Percentiles rank a stretch among this genome's conserved stretches.
phyloP scores from a whole-genome alignment of 2,888 invertebrate species.

The Stegana nigrithorax region DNA sequence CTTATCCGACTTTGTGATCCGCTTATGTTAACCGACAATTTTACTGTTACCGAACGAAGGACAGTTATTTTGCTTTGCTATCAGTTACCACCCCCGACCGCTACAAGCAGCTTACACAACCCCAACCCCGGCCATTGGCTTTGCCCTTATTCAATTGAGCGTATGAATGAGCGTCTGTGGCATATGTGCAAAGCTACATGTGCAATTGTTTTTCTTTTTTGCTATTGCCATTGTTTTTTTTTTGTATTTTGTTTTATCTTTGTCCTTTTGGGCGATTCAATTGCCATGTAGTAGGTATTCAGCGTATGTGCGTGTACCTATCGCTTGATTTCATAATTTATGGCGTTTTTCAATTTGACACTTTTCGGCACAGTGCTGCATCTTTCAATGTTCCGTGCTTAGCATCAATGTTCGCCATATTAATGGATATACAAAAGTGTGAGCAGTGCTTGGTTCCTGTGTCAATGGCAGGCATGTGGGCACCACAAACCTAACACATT shows the following conservation, averaged over 20 bases:
- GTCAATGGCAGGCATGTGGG: background rate
- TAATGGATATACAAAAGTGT: too few species aligned
- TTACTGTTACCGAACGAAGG: too few species aligned
- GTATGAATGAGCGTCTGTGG: slow-evolving; percentile 21
- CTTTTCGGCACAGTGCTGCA: slow-evolving; percentile 30
- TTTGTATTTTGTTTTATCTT: too few species aligned
- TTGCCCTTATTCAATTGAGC: background rate
- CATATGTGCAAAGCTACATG: slow-evolving; percentile 54
- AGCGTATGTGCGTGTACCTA: background rate
- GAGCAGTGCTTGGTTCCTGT: background rate
- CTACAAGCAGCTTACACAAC: slow-evolving; percentile 17
- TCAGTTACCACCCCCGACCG: slow-evolving; percentile 20
- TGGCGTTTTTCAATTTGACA: slow-evolving; percentile 63
- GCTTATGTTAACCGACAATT: slow-evolving; percentile 36
- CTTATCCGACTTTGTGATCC: slow-evolving; percentile 48
- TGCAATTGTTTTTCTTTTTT: too few species aligned
- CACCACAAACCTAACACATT: background rate
- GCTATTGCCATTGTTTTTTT: too few species aligned
- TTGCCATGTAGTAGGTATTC: background rate
- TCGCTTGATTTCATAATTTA: slow-evolving; percentile 53
- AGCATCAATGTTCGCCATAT: background rate
- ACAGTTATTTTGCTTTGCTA: too few species aligned
- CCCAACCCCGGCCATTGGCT: slow-evolving; percentile 26
- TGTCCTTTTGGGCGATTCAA: background rate
- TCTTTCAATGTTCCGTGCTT: too few species aligned